A percentile compares a stretch with the other conserved stretches of the same genome.
Conservation (phyloP, 2,113 vertebrate genomes). For the Podarcis muralis region DNA sequence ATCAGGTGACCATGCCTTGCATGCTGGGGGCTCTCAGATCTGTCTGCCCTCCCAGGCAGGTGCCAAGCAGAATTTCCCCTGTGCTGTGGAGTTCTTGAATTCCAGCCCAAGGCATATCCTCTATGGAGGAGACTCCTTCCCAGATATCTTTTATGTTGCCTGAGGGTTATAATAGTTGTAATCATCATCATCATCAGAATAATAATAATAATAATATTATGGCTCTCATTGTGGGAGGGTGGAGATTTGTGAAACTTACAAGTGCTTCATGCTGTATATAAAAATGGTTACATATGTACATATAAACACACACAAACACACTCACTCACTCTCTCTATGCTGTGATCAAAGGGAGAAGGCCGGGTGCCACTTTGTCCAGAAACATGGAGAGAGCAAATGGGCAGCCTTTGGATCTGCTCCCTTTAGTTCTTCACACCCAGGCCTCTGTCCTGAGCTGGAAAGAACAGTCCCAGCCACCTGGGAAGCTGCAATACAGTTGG, state of each 20-base stretch:
- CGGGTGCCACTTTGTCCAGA: background rate
- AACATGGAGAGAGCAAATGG: background rate
- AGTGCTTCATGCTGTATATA: conserved; percentile 37
- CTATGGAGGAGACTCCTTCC: background rate
- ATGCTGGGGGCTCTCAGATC: background rate
- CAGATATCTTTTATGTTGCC: conserved; percentile 12
- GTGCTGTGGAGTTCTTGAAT: background rate
- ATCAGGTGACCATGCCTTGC: no score
- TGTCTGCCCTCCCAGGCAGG: background rate
- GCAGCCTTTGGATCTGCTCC: background rate
- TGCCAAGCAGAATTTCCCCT: background rate
- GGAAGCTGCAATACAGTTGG: background rate
- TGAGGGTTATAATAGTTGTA: background rate
- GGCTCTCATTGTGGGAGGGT: background rate
- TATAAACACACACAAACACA: conserved; percentile 27
- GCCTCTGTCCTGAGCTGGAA: background rate
- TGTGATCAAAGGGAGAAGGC: background rate
- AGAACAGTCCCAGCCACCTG: background rate
- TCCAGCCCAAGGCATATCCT: background rate
- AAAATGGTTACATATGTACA: conserved; percentile 37
- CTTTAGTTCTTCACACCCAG: background rate
- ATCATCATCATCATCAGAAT: background rate
- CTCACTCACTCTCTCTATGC: background rate
- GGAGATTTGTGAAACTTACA: background rate
- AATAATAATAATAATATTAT: background rate